Evolutionary conservation across 1,140 invertebrate species (phyloP).

Genomic region (Solenopsis fugax): DNA sequence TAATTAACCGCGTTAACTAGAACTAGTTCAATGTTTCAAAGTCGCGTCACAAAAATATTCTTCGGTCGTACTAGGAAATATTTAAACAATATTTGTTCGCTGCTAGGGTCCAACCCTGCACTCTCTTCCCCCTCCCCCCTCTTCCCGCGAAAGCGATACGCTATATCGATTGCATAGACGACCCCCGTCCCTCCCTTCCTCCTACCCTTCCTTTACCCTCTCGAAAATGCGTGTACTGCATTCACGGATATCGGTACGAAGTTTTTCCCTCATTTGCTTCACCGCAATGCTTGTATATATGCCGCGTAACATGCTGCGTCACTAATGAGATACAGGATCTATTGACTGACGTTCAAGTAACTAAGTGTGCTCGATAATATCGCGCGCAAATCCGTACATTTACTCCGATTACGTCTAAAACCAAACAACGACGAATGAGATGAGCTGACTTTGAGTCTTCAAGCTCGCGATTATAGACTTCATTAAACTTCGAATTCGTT

Average conservation of each 20-base stretch:
- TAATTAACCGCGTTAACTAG: conserved; percentile 45
- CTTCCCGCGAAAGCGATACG: background rate
- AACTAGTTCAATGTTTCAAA: conserved; percentile 58
- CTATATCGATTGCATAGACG: conserved; percentile 43
- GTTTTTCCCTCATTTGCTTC: conserved; percentile 34
- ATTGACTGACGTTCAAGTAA: conserved; percentile 63
- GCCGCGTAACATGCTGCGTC: conserved; percentile 32
- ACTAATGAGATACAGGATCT: conserved; percentile 58
- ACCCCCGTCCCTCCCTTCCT: background rate
- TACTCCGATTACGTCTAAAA: conserved; percentile 43
- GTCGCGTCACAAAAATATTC: conserved; percentile 63
- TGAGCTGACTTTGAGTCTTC: conserved; percentile 22
- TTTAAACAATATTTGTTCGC: conserved; percentile 62
- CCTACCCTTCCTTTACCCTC: background rate
- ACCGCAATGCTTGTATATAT: conserved; percentile 34
- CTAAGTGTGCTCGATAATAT: conserved; percentile 57
- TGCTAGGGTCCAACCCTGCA: conserved; percentile 20
- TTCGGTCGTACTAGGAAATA: conserved; percentile 62
- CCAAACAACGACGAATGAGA: conserved; percentile 35
- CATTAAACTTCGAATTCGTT: background rate
- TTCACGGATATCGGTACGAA: conserved; percentile 9
- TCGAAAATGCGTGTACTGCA: conserved; percentile 2
- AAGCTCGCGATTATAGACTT: background rate
- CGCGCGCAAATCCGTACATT: conserved; percentile 46
- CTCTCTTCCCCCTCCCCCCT: background rate